These are phyloP conservation scores for Hydropsyche tenuis DNA, from an alignment of 1,140 invertebrate genomes.

Conservation along the genomic window DNA sequence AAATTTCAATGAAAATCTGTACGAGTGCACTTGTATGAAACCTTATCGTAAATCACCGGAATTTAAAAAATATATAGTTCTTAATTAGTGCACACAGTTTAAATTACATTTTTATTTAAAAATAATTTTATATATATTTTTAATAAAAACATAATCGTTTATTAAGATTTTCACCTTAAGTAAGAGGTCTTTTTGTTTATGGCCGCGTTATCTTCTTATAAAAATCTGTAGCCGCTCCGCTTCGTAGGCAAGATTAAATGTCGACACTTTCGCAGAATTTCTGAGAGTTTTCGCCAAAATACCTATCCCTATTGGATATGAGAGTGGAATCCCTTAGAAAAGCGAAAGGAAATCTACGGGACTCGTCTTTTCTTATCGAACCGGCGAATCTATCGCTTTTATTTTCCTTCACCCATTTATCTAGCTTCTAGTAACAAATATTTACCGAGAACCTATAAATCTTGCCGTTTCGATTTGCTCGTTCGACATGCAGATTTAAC, in stretches of 20 bases:
- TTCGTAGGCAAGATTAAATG: conserved; percentile 10
- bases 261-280: conserved; percentile 20
- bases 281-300: not conserved
- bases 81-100: too few species aligned
- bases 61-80: too few species aligned
- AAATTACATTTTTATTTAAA: too few species aligned
- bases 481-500: too few species aligned
- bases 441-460: conserved; percentile 15
- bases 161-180: not conserved
- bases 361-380: conserved; percentile 8
- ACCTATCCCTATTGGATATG: conserved; percentile 24
- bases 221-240: conserved; percentile 17
- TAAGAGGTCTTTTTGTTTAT: conserved; percentile 5
- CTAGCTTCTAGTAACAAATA: conserved; percentile 28
- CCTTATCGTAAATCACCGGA: too few species aligned
- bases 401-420: conserved; percentile 20
- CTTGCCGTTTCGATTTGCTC: not conserved
- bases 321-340: conserved; percentile 22
- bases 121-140: too few species aligned
- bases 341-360: conserved; percentile 12
- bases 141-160: too few species aligned
- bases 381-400: conserved; percentile 27
- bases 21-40: too few species aligned
- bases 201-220: not conserved
- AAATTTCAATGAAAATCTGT: too few species aligned